Percentiles rank a stretch among this genome's conserved stretches.
These are phyloP conservation scores for Thaleichthys pacificus DNA, from an alignment of 2,797 vertebrate genomes.

Conservation along the genomic window DNA sequence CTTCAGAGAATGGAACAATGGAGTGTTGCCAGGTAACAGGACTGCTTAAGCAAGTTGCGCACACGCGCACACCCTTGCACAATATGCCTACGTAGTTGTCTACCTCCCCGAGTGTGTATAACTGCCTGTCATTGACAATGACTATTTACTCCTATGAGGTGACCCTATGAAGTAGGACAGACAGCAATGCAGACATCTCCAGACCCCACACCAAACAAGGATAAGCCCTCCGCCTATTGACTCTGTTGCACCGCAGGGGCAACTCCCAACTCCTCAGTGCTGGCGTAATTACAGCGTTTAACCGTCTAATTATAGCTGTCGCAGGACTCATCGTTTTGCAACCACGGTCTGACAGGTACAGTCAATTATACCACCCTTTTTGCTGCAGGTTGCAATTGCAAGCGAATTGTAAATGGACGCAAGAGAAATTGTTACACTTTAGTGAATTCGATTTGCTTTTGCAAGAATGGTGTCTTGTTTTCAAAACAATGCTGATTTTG, in stretches of 20 bases:
- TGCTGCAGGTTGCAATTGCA: slow-evolving; percentile 40
- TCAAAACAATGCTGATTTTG: too few species aligned
- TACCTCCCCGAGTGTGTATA: neutral
- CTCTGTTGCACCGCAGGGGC: slow-evolving; percentile 68
- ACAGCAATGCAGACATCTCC: neutral
- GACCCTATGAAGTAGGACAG: slow-evolving; percentile 46
- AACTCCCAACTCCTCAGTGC: slow-evolving; percentile 69
- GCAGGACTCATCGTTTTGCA: slow-evolving; percentile 61
- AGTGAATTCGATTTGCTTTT: too few species aligned
- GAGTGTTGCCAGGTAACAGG: neutral
- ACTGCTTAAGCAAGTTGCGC: neutral
- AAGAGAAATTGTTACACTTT: neutral
- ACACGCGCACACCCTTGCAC: neutral
- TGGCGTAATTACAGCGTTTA: slow-evolving; percentile 75
- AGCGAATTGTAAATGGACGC: slow-evolving; percentile 25
- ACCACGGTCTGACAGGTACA: slow-evolving; percentile 61
- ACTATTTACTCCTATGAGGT: slow-evolving; percentile 66
- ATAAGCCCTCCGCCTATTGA: slow-evolving; percentile 63
- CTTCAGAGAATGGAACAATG: neutral
- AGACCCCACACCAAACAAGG: slow-evolving; percentile 38
- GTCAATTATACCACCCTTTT: slow-evolving; percentile 48
- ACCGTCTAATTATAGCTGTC: slow-evolving; percentile 64
- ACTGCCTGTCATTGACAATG: slow-evolving; percentile 62
- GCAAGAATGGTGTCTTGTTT: too few species aligned
- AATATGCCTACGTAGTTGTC: neutral